Percentiles rank a stretch among this genome's conserved stretches.
Evolutionary conservation across 2,888 invertebrate genomes (phyloP).

Genomic region (Silvanus unidentatus): DNA sequence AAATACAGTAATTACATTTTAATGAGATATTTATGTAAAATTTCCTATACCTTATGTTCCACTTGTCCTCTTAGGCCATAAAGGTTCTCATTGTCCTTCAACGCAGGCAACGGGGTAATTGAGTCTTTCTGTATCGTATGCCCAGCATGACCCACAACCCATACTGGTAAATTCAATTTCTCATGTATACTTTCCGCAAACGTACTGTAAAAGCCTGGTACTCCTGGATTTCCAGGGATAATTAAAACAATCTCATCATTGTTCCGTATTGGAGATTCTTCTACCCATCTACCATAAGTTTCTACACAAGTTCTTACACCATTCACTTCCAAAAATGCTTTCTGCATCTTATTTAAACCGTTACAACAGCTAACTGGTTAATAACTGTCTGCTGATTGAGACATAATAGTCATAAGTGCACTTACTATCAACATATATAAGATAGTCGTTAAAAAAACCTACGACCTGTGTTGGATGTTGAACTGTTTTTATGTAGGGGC

Average conservation of each 20-base stretch:
- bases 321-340: constrained; percentile 53
- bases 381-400: no score
- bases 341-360: constrained; percentile 37
- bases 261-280: constrained; percentile 53
- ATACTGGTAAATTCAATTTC: constrained; percentile 61
- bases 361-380: no score
- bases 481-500: no score
- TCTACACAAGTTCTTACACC: constrained; percentile 66
- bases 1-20: background rate
- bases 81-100: constrained; percentile 53
- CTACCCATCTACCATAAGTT: constrained; percentile 65
- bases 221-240: constrained; percentile 85
- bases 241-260: constrained; percentile 57
- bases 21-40: no score
- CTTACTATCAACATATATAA: no score
- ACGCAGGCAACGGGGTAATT: constrained; percentile 47
- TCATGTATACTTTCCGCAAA: constrained; percentile 63
- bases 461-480: no score
- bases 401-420: no score
- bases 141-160: constrained; percentile 78
- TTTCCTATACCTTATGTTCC: constrained; percentile 66
- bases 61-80: constrained; percentile 76
- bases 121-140: constrained; percentile 64
- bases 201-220: constrained; percentile 71
- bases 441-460: no score